phyloP scores from a whole-genome alignment of 2,797 vertebrate species.

The Onychomys leucogaster region DNA sequence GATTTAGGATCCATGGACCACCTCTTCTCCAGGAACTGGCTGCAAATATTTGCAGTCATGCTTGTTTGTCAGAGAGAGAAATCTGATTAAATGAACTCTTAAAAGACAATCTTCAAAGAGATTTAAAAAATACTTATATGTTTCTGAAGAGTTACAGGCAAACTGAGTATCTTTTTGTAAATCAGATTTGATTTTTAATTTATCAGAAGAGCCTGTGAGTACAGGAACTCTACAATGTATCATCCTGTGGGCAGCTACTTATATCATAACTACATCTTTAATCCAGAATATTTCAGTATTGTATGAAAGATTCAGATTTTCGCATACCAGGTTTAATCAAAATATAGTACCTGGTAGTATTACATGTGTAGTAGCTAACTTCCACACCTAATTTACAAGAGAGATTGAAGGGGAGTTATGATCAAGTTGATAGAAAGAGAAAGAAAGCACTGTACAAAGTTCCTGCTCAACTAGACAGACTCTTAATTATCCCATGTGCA shows the following conservation, averaged over 20 bases:
- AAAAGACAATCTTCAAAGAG: constrained; percentile 45
- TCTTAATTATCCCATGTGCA: constrained; percentile 3
- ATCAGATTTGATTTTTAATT: constrained; percentile 69
- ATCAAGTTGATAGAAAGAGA: constrained; percentile 16
- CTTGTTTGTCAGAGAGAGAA: constrained; percentile 27
- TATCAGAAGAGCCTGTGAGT: neutral
- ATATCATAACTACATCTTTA: constrained; percentile 27
- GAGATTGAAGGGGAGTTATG: neutral
- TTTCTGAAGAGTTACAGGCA: constrained; percentile 53
- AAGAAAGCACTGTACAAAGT: constrained; percentile 27
- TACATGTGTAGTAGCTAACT: neutral
- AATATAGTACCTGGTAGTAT: neutral
- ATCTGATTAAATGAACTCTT: constrained; percentile 59
- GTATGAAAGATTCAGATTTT: constrained; percentile 46
- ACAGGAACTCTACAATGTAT: constrained; percentile 22
- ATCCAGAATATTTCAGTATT: constrained; percentile 20
- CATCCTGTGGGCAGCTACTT: constrained; percentile 53
- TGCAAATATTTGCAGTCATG: constrained; percentile 32
- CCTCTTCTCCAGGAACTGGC: neutral
- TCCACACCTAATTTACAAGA: constrained; percentile 26
- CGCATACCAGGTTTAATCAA: constrained; percentile 21
- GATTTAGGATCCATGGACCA: constrained; percentile 18
- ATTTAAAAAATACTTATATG: constrained; percentile 50
- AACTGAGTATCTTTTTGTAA: constrained; percentile 60
- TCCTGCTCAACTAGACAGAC: neutral